Evolutionary conservation across 2,797 vertebrate species (phyloP).

Genomic region (Pantherophis alleghaniensis): DNA sequence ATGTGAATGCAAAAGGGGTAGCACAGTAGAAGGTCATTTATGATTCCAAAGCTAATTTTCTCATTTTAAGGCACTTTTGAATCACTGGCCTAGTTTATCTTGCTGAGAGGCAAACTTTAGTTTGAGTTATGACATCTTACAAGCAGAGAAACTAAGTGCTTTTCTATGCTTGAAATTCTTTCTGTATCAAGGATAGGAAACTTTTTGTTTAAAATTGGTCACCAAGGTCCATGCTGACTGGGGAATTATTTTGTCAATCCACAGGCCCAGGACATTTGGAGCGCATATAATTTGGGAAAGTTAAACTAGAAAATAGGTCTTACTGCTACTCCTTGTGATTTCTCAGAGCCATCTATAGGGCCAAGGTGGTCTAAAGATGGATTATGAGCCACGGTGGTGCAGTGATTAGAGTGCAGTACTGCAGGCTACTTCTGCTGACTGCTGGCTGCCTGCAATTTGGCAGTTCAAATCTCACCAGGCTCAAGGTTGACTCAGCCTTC

Average conservation of each 20-base stretch:
- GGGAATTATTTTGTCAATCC: neutral
- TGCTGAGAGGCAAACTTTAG: neutral
- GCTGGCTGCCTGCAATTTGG: too few relatives aligned
- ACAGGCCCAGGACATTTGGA: neutral
- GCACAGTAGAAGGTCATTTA: constrained; percentile 46
- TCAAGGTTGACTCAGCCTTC: too few relatives aligned
- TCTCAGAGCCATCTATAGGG: neutral
- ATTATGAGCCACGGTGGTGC: too few relatives aligned
- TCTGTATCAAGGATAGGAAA: neutral
- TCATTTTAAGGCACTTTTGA: constrained; percentile 50
- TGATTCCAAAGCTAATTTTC: constrained; percentile 52
- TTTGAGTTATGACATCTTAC: neutral
- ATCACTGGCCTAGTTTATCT: constrained; percentile 19
- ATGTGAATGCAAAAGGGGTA: constrained; percentile 28
- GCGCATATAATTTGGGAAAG: neutral
- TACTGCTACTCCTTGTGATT: neutral
- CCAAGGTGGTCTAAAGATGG: neutral
- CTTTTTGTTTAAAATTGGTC: neutral
- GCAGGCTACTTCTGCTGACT: too few relatives aligned
- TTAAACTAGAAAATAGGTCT: neutral
- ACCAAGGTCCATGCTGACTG: neutral
- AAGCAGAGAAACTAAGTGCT: neutral
- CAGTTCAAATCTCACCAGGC: too few relatives aligned
- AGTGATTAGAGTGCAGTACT: too few relatives aligned
- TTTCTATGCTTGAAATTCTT: neutral